Conservation (phyloP, 1,140 invertebrate genomes). For the Tetramorium simillimum region DNA sequence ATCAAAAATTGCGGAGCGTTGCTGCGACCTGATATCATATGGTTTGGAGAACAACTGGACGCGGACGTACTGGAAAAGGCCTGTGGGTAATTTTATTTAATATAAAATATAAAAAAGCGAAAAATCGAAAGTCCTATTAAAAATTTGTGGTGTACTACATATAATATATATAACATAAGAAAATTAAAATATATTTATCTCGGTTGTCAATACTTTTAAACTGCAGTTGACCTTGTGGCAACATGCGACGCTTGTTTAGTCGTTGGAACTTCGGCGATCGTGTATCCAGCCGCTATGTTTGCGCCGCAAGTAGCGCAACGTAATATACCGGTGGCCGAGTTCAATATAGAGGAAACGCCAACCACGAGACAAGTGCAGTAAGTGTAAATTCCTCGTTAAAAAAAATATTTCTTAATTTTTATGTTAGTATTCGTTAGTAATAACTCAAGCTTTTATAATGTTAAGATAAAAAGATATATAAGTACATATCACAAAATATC, state of each 20-base stretch:
- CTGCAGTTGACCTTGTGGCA: slow-evolving; percentile 86
- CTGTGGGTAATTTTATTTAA: slow-evolving; percentile 83
- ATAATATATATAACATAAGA: not conserved
- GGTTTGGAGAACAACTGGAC: slow-evolving; percentile 95
- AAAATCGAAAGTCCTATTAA: not conserved
- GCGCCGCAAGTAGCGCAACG: slow-evolving; percentile 91
- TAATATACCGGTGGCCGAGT: slow-evolving; percentile 94
- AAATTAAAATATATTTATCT: slow-evolving; percentile 11
- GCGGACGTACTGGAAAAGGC: slow-evolving; percentile 87
- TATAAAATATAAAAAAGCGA: slow-evolving; percentile 4
- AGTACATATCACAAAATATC: not conserved
- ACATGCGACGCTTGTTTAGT: slow-evolving; percentile 94
- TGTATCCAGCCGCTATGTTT: slow-evolving; percentile 98
- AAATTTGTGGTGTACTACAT: not conserved
- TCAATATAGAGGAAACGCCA: slow-evolving; percentile 93
- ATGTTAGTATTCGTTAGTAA: not conserved
- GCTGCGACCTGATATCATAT: slow-evolving; percentile 94
- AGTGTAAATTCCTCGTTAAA: slow-evolving; percentile 65
- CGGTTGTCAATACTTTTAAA: not conserved
- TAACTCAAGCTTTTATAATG: not conserved
- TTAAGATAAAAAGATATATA: slow-evolving; percentile 15
- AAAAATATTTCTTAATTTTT: not conserved
- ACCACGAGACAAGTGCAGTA: slow-evolving; percentile 90
- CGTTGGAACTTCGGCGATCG: slow-evolving; percentile 94
- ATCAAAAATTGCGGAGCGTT: slow-evolving; percentile 89